phyloP scores from a whole-genome alignment of 2,113 vertebrate species.

The Apodemus sylvaticus region DNA sequence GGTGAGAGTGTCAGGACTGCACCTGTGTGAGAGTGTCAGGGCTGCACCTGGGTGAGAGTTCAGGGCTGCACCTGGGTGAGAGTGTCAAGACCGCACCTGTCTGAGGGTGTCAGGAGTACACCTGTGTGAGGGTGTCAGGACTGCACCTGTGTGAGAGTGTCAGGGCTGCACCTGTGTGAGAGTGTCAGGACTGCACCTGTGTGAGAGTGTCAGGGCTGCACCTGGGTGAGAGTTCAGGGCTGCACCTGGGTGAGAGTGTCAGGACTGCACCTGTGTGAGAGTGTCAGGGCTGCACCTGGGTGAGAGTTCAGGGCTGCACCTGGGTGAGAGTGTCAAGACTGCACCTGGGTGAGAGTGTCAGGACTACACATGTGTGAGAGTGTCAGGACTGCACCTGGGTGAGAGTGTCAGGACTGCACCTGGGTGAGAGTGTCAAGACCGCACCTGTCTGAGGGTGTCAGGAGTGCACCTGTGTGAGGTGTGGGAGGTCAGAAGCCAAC shows the following conservation, averaged over 20 bases:
- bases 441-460: background rate
- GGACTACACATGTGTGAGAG: background rate
- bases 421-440: background rate
- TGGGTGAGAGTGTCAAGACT: no score
- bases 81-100: background rate
- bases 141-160: background rate
- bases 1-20: background rate
- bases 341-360: background rate
- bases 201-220: no score
- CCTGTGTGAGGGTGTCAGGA: background rate
- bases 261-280: background rate
- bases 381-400: background rate
- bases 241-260: background rate
- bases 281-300: background rate
- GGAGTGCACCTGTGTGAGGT: no score
- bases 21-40: background rate
- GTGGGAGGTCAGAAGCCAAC: background rate
- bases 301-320: background rate
- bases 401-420: no score
- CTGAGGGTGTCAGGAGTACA: no score
- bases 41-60: background rate
- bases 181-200: background rate
- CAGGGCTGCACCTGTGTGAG: background rate
- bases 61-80: background rate
- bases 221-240: background rate